phyloP scores from a whole-genome alignment of 2,888 invertebrate genomes.

The Eupithecia inturbata region DNA sequence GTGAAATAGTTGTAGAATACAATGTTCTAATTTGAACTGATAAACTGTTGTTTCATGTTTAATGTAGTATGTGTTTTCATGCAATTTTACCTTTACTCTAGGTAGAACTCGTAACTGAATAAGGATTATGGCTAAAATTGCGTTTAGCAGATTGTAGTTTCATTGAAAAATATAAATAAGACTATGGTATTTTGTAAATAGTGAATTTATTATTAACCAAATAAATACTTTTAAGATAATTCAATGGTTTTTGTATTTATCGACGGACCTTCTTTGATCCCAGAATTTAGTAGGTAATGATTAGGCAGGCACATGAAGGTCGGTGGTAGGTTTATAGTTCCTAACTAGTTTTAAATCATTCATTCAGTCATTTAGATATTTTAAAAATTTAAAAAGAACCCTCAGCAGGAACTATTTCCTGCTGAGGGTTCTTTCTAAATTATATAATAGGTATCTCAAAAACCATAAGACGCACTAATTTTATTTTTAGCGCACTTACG shows the following conservation, averaged over 20 bases:
- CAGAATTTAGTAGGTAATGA: not conserved
- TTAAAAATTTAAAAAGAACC: no score
- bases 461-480: no score
- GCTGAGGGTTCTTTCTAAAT: no score
- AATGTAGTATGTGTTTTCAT: constrained; percentile 18
- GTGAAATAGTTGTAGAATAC: constrained; percentile 7
- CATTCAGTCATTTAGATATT: no score
- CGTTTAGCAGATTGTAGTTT: constrained; percentile 29
- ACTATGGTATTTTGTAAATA: constrained; percentile 75
- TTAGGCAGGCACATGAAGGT: no score
- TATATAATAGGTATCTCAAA: no score
- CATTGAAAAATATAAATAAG: constrained; percentile 44
- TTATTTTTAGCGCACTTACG: no score
- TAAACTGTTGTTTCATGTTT: constrained; percentile 16
- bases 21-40: constrained; percentile 16
- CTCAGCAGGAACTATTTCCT: no score
- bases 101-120: constrained; percentile 11
- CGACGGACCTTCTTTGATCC: not conserved
- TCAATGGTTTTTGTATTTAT: not conserved
- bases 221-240: constrained; percentile 60
- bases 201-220: constrained; percentile 74
- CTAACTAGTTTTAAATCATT: no score
- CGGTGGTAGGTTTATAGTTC: no score
- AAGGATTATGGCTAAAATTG: constrained; percentile 10
- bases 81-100: constrained; percentile 9